Conservation (phyloP, 2,113 vertebrate species). For the Rhynchomys soricoides region DNA sequence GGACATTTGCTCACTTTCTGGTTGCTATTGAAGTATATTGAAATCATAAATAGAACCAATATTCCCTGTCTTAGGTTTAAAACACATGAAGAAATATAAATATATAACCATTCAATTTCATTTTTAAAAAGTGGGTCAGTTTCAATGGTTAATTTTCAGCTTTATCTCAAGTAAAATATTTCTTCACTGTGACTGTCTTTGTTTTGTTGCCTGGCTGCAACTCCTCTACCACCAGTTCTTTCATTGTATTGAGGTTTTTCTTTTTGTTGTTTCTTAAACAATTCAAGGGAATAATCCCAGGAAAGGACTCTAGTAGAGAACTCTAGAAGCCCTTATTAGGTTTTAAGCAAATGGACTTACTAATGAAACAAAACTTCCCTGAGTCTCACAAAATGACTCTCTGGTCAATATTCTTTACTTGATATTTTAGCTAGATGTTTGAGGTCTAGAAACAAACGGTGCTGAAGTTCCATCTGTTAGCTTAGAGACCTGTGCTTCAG, state of each 20-base stretch:
- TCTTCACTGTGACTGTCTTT: slow-evolving; percentile 27
- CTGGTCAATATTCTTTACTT: background rate
- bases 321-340: background rate
- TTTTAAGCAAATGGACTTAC: slow-evolving; percentile 13
- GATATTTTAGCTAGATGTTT: slow-evolving; percentile 14
- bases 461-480: slow-evolving; percentile 37
- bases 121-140: background rate
- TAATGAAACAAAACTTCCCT: slow-evolving; percentile 16
- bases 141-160: slow-evolving; percentile 6
- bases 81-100: slow-evolving; percentile 25
- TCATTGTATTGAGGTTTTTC: background rate
- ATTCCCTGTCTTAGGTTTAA: background rate
- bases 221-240: background rate
- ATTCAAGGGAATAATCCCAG: background rate
- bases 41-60: slow-evolving; percentile 19
- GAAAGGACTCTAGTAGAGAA: slow-evolving; percentile 4
- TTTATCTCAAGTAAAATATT: slow-evolving; percentile 7
- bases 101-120: background rate
- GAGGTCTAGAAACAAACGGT: slow-evolving; percentile 45
- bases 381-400: background rate
- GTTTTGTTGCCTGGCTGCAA: slow-evolving; percentile 37
- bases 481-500: slow-evolving; percentile 17
- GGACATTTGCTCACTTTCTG: slow-evolving; percentile 12
- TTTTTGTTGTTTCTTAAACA: background rate
- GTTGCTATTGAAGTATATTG: background rate